phyloP scores from a whole-genome alignment of 2,113 vertebrate genomes.

The Lynx canadensis region DNA sequence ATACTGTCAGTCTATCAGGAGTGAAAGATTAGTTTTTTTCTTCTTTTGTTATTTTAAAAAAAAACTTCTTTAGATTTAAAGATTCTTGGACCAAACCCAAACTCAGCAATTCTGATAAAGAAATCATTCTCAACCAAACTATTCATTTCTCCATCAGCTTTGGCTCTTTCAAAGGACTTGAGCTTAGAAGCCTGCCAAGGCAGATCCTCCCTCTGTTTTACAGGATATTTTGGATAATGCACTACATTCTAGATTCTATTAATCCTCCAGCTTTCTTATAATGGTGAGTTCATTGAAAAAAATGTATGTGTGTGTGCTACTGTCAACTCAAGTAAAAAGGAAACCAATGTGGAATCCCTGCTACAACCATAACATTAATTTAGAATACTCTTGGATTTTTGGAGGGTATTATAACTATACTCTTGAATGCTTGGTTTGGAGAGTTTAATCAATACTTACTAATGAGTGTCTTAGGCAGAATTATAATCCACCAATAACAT shows the following conservation, averaged over 20 bases:
- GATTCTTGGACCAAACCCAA: not conserved
- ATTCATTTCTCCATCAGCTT: not conserved
- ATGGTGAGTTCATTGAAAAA: not conserved
- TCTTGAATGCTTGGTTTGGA: not conserved
- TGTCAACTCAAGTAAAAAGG: not conserved
- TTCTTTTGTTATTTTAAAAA: not conserved
- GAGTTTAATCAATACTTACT: not conserved
- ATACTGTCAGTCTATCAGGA: not conserved
- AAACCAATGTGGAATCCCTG: not conserved
- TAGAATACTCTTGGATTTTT: not conserved
- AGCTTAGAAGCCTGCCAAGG: not conserved
- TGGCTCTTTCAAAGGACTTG: not conserved
- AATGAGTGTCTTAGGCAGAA: not conserved
- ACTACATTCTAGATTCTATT: not conserved
- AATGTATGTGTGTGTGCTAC: not conserved
- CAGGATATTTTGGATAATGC: not conserved
- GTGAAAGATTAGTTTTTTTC: not conserved
- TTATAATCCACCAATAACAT: not conserved
- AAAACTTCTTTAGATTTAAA: slow-evolving; percentile 34
- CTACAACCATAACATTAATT: not conserved
- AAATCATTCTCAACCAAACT: not conserved
- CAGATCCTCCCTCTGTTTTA: not conserved
- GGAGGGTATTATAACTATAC: not conserved
- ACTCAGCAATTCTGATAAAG: not conserved
- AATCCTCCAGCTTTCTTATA: not conserved